A percentile compares a stretch with the other conserved stretches of the same genome.
Conservation (phyloP, 2,888 invertebrate species). For the Melanargia galathea region DNA sequence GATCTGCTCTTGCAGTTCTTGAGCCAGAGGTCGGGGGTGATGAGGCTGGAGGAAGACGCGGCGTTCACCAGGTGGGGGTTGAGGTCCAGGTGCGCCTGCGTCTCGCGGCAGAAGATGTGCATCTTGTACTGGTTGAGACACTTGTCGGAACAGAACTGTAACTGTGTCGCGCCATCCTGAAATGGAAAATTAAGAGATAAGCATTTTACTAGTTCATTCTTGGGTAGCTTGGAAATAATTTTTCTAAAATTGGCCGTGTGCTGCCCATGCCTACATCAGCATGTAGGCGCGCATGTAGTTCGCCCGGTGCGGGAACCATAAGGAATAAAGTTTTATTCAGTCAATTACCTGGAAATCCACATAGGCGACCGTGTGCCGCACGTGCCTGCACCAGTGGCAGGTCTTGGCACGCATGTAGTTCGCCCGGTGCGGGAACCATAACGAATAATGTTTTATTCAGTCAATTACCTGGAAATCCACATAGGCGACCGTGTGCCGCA, state of each 20-base stretch:
- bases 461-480: slow-evolving; percentile 93
- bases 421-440: no score
- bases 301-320: no score
- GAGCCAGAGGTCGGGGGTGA: slow-evolving; percentile 96
- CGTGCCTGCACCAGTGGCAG: slow-evolving; percentile 96
- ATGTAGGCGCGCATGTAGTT: no score
- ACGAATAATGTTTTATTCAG: no score
- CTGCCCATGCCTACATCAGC: background rate
- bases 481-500: slow-evolving; percentile 94
- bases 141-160: slow-evolving; percentile 96
- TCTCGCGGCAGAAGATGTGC: slow-evolving; percentile 97
- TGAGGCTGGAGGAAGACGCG: slow-evolving; percentile 82
- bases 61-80: slow-evolving; percentile 86
- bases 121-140: slow-evolving; percentile 98
- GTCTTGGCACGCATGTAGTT: no score
- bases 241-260: no score
- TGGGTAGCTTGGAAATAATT: no score
- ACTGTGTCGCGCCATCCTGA: slow-evolving; percentile 93
- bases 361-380: slow-evolving; percentile 94
- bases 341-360: slow-evolving; percentile 93
- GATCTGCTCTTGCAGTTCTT: slow-evolving; percentile 88
- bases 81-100: slow-evolving; percentile 94
- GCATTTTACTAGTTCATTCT: no score
- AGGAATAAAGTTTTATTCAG: no score
- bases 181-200: slow-evolving; percentile 44